Conservation (phyloP, 1,140 invertebrate genomes). For the Drosophila novamexicana region DNA sequence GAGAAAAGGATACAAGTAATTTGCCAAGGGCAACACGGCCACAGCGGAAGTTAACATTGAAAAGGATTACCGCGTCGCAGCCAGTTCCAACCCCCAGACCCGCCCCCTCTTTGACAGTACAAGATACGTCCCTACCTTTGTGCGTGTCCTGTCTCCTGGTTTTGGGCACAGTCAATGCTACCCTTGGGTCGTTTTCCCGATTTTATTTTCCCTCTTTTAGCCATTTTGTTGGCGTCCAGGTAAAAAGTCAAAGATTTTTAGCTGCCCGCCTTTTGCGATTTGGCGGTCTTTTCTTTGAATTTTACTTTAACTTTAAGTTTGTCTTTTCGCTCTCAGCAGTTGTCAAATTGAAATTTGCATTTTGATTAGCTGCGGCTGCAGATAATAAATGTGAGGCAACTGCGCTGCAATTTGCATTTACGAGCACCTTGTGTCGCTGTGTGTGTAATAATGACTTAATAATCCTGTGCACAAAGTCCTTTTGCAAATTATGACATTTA, state of each 20-base stretch:
- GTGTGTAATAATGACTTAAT: conserved; percentile 65
- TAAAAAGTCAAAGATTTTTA: conserved; percentile 76
- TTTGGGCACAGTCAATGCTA: conserved; percentile 30
- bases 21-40: conserved; percentile 69
- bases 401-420: conserved; percentile 56
- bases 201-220: conserved; percentile 30
- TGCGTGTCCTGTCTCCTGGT: conserved; percentile 18
- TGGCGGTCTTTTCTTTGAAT: conserved; percentile 13
- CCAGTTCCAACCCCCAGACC: conserved; percentile 2
- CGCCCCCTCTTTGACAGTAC: conserved; percentile 6
- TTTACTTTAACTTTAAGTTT: conserved; percentile 7
- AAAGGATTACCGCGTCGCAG: conserved; percentile 76
- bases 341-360: conserved; percentile 81
- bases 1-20: conserved; percentile 76
- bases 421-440: conserved; percentile 11
- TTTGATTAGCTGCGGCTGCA: conserved; percentile 65
- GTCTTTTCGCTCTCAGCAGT: conserved; percentile 29
- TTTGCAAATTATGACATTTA: conserved; percentile 81
- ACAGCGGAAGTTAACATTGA: conserved; percentile 78
- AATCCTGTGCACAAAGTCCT: conserved; percentile 70
- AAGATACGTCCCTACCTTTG: background rate
- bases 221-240: conserved; percentile 34
- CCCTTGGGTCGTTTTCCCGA: conserved; percentile 40
- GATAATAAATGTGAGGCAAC: conserved; percentile 43
- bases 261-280: conserved; percentile 32